A percentile compares a stretch with the other conserved stretches of the same genome.
Conservation (phyloP, 2,113 vertebrate genomes). For the Pelvicachromis taeniatus region DNA sequence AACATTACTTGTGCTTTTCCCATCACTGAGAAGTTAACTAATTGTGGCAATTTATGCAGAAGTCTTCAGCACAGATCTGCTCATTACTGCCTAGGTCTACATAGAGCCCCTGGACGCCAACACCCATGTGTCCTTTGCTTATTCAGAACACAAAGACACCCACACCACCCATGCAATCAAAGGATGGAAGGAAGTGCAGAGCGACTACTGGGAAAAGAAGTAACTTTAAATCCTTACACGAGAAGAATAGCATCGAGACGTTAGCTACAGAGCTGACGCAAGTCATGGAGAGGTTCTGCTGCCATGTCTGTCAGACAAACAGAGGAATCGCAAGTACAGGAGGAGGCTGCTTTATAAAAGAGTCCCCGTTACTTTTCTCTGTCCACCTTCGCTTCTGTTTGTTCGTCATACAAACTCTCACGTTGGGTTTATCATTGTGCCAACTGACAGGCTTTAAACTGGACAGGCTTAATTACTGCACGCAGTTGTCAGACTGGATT, state of each 20-base stretch:
- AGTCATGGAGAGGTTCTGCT: neutral
- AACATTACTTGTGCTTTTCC: slow-evolving; percentile 26
- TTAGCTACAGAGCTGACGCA: neutral
- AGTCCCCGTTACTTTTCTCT: fast-evolving
- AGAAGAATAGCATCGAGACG: neutral
- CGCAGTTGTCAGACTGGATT: neutral
- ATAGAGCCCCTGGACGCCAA: slow-evolving; percentile 3
- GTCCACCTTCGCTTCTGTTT: neutral
- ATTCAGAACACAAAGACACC: neutral
- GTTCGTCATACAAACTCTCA: neutral
- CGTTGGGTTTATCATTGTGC: neutral
- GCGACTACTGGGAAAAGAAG: neutral
- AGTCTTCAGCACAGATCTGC: neutral
- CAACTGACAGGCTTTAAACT: neutral
- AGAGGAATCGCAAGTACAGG: neutral
- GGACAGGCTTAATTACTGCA: neutral
- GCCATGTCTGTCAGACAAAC: neutral
- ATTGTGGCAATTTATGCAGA: slow-evolving; percentile 13
- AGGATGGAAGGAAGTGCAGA: slow-evolving; percentile 28
- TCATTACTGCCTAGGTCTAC: slow-evolving; percentile 41
- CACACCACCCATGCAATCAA: neutral
- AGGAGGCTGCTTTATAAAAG: neutral
- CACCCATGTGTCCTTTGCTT: neutral
- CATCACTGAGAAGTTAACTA: slow-evolving; percentile 31
- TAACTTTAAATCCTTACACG: neutral